Percentiles rank a stretch among this genome's conserved stretches.
phyloP scores from a whole-genome alignment of 2,797 vertebrate species.

The Australoheros facetus region DNA sequence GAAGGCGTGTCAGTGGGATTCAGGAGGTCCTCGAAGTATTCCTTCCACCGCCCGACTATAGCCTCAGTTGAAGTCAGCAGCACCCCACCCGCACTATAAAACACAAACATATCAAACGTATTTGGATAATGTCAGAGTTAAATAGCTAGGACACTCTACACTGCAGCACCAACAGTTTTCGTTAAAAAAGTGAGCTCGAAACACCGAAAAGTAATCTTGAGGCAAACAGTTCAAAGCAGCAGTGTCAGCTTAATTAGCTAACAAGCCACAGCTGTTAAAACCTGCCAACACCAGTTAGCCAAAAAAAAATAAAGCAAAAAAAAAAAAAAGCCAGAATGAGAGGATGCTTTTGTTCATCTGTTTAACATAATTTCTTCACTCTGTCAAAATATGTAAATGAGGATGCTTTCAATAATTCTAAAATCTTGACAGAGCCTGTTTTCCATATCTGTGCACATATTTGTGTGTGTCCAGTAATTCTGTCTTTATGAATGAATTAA shows the following conservation, averaged over 20 bases:
- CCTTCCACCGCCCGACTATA: too few species aligned
- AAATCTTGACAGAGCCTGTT: not conserved
- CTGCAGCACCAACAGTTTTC: not conserved
- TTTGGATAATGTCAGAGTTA: not conserved
- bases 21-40: too few species aligned
- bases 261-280: not conserved
- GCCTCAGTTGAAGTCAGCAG: too few species aligned
- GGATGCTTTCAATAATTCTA: not conserved
- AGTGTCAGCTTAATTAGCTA: not conserved
- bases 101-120: too few species aligned
- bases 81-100: too few species aligned
- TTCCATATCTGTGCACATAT: not conserved
- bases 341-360: not conserved
- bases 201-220: not conserved
- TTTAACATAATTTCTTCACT: not conserved
- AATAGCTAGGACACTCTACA: not conserved
- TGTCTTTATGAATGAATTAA: slow-evolving; percentile 15
- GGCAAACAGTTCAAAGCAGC: not conserved
- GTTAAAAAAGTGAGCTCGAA: not conserved
- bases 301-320: too few species aligned
- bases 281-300: not conserved
- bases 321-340: not conserved
- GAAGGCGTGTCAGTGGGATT: too few species aligned
- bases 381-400: not conserved
- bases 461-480: not conserved